Base-by-base conservation (phyloP, 2,888 invertebrate genomes). In the Athalia rosae region DNA sequence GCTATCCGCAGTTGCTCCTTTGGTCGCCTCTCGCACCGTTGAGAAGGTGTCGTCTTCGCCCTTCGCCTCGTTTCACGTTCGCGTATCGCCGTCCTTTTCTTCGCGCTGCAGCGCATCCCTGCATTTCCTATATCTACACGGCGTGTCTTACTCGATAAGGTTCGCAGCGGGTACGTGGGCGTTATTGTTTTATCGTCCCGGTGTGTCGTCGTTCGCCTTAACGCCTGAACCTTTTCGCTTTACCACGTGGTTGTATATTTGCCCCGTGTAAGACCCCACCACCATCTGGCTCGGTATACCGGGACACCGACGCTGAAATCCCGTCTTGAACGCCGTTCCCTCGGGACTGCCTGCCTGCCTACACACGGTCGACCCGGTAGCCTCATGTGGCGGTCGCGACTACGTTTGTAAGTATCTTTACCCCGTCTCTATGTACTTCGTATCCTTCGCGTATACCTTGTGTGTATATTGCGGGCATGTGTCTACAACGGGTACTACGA, bases 311-410 rank as follows among this genome's bases (percentile, higher is more conserved):
- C n/a, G 4, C 3, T 3, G 9, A 64, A 45, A 64, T 64, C 64
- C 47, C 15, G 64, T 64, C 64, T 64, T 64, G 64, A 63, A 64
- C 64, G 64, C 3, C 6, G 0, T 28, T 64, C 64, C 64, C 13
- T 47, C n/a, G 64, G 64, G 64, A 64, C 47, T 45, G n/a, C 45
- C 64, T 62, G 4, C n/a, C 47, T 45, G n/a, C 45, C 64, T 62
- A 4, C n/a, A 6, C n/a, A 61, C 15, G 15, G 45, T 5, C 64
- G 28, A 28, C 13, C 1, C 13, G 8, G 47, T 43, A 47, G 45
- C 47, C n/a, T 47, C 47, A 11, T 58, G 13, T 11, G 58, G 8
- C 8, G n/a, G n/a, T n/a, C n/a, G 0, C 58, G n/a, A 5, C 4
- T 58, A n/a, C n/a, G 11, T 13, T 6, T 61, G 8, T 61, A 15